Percentiles rank a stretch among this genome's conserved stretches.
phyloP scores from a whole-genome alignment of 2,888 invertebrate species.

The Himalopsyche tibetana region DNA sequence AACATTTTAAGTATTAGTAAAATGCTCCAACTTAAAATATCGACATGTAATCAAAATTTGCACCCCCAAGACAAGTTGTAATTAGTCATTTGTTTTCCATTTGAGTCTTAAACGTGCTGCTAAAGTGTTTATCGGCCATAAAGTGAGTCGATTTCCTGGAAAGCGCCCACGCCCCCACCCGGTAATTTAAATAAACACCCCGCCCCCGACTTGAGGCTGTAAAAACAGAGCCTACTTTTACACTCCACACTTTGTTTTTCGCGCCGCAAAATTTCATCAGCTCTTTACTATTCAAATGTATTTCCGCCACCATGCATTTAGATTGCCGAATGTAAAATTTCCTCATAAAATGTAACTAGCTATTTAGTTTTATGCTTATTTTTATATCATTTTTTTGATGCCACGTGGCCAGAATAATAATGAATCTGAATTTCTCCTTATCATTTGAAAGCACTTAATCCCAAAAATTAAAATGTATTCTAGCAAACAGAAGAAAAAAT shows the following conservation, averaged over 20 bases:
- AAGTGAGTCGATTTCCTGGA: conserved; percentile 38
- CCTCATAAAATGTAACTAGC: conserved; percentile 4
- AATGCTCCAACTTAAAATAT: conserved; percentile 9
- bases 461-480: no score
- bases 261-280: conserved; percentile 24
- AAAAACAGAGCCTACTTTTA: conserved; percentile 25
- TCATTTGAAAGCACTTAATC: neutral
- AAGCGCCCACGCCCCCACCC: conserved; percentile 38
- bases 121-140: conserved; percentile 54
- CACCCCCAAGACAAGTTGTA: conserved; percentile 46
- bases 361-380: conserved; percentile 10
- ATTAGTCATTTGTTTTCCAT: conserved; percentile 60
- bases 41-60: conserved; percentile 57
- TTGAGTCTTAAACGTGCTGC: conserved; percentile 33
- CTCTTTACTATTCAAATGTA: conserved; percentile 5
- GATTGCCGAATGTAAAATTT: conserved; percentile 25
- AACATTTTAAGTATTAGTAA: no score
- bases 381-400: conserved; percentile 19
- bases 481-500: no score
- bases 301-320: conserved; percentile 4
- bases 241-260: conserved; percentile 19
- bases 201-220: neutral
- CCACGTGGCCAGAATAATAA: conserved; percentile 14
- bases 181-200: conserved; percentile 46
- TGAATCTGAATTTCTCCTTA: neutral